Evolutionary conservation across 2,797 vertebrate genomes (phyloP), one percentile per base, ranked within the genome.

Genomic region (Hydrophis major): DNA sequence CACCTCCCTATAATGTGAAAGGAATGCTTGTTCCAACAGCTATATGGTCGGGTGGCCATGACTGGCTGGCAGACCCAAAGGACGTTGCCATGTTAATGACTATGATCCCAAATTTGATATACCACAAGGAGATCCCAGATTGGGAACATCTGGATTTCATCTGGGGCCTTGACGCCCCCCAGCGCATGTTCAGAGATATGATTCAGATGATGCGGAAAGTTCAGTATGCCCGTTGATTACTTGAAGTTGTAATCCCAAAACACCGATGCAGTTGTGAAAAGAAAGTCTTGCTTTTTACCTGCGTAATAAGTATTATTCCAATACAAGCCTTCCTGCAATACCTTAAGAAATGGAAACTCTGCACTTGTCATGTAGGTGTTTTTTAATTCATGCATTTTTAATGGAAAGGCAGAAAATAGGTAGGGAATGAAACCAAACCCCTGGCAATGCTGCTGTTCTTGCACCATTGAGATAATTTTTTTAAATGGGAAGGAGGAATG

Each of bases 111-210:
- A 98, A 98, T 93, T 94, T 99, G 96, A 98, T 99, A 90, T 99
- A 98, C 96, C 97, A 98, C 95, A 97, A 98, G 92, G 57, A 96
- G 88, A 97, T 99, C 60, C 95, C 98, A 0, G 98, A 99, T 12
- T 99, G 98, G 99, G 98, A 99, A 25, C 99, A 99, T 93, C 95
- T 99, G 93, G 99, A 99, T 96, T 99, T 99, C 37, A 98, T 99
- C 94, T 99, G 99, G 99, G 99, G 99, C 18, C 95, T 99, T 87
- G 99, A 99, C 0, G 99, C 99, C 90, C 98, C 98, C 0, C 91
- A 98, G 90, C 96, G 97, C 93, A 97, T 99, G 98, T 99, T 98
- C 93, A 96, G 97, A 2, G 97, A 98, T 92, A 98, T 99, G 60
- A 96, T 99, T 88, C 96, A 97, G 88, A 97, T 99, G 89, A 98